A percentile compares a stretch with the other conserved stretches of the same genome.
Conservation (phyloP, 2,888 invertebrate genomes). For the Catocala nupta region DNA sequence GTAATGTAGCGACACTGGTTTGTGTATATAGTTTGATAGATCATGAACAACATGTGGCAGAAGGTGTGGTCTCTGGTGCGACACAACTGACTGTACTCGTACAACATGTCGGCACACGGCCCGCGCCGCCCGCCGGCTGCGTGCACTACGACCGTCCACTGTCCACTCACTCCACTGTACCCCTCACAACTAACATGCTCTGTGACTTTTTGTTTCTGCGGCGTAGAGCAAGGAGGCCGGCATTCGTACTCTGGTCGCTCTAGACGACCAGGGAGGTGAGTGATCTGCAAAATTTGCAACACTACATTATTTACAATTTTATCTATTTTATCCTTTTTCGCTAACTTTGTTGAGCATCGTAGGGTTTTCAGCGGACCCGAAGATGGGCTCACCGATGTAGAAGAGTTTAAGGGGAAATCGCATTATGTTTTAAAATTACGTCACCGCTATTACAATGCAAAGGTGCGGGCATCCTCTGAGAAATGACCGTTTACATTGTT, state of each 20-base stretch:
- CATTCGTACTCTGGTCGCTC: slow-evolving; percentile 99
- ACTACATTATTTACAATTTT: slow-evolving; percentile 87
- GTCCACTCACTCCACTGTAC: slow-evolving; percentile 81
- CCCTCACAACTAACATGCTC: slow-evolving; percentile 87
- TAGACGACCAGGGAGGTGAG: slow-evolving; percentile 99
- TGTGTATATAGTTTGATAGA: neutral
- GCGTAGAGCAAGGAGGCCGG: slow-evolving; percentile 99
- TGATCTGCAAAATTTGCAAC: slow-evolving; percentile 88
- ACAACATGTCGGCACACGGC: slow-evolving; percentile 42
- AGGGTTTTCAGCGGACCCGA: slow-evolving; percentile 84
- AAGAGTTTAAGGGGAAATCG: slow-evolving; percentile 79
- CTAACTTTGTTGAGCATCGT: slow-evolving; percentile 84
- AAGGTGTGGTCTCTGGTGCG: slow-evolving; percentile 32
- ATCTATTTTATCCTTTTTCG: slow-evolving; percentile 84
- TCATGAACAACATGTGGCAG: slow-evolving; percentile 6
- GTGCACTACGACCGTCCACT: slow-evolving; percentile 46
- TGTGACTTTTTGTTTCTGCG: slow-evolving; percentile 88
- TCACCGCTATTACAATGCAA: slow-evolving; percentile 82
- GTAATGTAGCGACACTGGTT: neutral
- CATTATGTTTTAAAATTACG: slow-evolving; percentile 78
- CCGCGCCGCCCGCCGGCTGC: slow-evolving; percentile 31
- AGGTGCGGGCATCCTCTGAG: slow-evolving; percentile 84
- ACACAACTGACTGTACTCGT: slow-evolving; percentile 51
- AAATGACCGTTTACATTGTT: slow-evolving; percentile 65
- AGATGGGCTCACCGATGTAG: slow-evolving; percentile 75